These are phyloP conservation scores for Encarsia formosa DNA, from an alignment of 2,888 invertebrate genomes.

Conservation along the genomic window DNA sequence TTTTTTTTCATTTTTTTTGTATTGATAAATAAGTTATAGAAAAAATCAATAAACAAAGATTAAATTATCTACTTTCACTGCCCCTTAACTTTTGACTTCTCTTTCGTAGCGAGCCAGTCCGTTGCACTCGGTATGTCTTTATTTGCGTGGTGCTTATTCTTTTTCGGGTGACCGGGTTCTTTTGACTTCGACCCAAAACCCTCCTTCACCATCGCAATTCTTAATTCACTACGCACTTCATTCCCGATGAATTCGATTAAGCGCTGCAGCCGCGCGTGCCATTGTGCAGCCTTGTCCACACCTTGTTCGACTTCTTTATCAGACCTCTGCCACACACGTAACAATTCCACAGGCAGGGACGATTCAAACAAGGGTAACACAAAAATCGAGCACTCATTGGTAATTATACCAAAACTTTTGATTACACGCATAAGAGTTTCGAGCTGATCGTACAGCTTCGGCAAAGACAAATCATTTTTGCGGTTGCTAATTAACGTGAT, in stretches of 20 bases:
- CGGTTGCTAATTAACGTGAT: slow-evolving; percentile 30
- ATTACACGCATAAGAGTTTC: neutral
- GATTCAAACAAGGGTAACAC: neutral
- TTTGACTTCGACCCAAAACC: neutral
- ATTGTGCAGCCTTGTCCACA: no score
- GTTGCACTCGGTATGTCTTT: neutral
- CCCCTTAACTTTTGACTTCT: no score
- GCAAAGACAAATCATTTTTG: slow-evolving; percentile 2
- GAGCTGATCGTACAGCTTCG: neutral
- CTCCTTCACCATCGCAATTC: neutral
- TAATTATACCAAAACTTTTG: neutral
- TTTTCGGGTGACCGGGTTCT: no score
- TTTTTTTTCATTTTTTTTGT: no score
- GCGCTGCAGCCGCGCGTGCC: no score
- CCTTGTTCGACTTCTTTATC: no score
- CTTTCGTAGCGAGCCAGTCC: neutral
- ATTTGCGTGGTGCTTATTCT: neutral
- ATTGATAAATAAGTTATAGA: no score
- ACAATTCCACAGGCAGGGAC: neutral
- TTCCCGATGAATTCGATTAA: neutral
- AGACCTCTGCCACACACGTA: neutral
- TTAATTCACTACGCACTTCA: neutral
- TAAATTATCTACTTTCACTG: no score
- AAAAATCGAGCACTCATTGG: neutral
- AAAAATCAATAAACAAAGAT: no score